phyloP scores from a whole-genome alignment of 1,140 invertebrate species.

The Delia radicum region DNA sequence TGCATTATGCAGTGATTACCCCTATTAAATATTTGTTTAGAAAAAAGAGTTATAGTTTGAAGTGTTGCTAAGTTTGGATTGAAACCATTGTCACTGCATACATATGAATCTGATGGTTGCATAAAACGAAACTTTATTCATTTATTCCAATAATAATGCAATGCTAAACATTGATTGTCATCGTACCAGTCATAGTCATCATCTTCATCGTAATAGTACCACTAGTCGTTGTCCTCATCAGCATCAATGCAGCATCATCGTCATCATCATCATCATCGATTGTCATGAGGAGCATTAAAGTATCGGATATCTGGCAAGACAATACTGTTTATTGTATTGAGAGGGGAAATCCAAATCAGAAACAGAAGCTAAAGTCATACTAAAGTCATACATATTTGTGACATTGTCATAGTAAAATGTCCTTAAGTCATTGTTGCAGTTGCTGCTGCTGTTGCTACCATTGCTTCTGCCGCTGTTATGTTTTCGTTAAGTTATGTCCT shows the following conservation, averaged over 20 bases:
- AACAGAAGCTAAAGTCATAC: slow-evolving; percentile 6
- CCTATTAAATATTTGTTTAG: background rate
- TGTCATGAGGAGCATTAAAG: slow-evolving; percentile 19
- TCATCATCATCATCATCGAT: background rate
- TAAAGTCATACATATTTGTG: background rate
- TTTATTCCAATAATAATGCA: slow-evolving; percentile 52
- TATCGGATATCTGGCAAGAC: background rate
- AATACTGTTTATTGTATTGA: slow-evolving; percentile 17
- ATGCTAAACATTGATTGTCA: slow-evolving; percentile 43
- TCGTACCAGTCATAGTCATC: background rate
- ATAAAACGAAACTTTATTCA: slow-evolving; percentile 7
- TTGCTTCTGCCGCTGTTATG: background rate
- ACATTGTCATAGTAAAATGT: background rate
- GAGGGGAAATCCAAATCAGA: slow-evolving; percentile 9
- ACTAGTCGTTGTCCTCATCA: background rate
- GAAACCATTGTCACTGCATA: slow-evolving; percentile 22
- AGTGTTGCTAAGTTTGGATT: background rate
- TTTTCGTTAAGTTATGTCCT: slow-evolving; percentile 21
- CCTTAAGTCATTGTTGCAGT: background rate
- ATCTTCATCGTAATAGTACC: background rate
- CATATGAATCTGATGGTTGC: background rate
- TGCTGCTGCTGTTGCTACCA: background rate
- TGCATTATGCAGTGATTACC: background rate
- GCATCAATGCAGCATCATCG: background rate
- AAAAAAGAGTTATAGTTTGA: background rate